Base-by-base conservation (phyloP, 2,888 invertebrate species). In the Limnephilus marmoratus region DNA sequence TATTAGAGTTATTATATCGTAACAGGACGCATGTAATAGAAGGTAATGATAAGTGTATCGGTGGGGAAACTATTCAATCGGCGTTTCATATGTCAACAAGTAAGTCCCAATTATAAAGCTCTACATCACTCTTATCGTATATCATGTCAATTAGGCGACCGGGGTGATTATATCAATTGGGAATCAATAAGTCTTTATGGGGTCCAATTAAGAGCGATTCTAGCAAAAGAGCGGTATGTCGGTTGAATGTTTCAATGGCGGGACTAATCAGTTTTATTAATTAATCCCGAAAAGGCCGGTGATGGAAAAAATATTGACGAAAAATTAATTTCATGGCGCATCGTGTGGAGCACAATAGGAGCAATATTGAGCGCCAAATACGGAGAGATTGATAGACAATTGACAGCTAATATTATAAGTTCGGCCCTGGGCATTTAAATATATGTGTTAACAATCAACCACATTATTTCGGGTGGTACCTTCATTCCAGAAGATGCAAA, bases 181-280 rank as follows among this genome's bases (percentile, higher is more conserved):
- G 80, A 88, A 93, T 92, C 93, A 83, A 93, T 92, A 93, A 90
- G 86, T 92, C 93, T 92, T 93, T 91, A 90, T 81, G 93, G 90
- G 49, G 37, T 87, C 93, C 92, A 93, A 93, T 93, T 93, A 93
- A 92, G 85, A 85, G 68, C 18, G 81, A 34, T 83, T 68, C 83
- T 18, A 53, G n/a, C 34, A n/a, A 88, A 31, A 53, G 85, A 37
- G 49, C 90, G 80, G 90, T 31, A 15, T 45, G 86, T 49, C 49
- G 29, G 86, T 29, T 49, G 86, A 49, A 85, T 87, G 49, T 81
- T 31, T 82, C 90, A 90, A 81, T 91, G 49, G 81, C 68, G 81
- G 81, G 34, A 88, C 87, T 49, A 91, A 91, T 91, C 91, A 91
- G 88, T 31, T 24, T 68, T 87, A 87, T 87, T 91, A 91, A 91